Evolutionary conservation across 1,140 invertebrate genomes (phyloP).

Genomic region (Stegodyphus dumicola): DNA sequence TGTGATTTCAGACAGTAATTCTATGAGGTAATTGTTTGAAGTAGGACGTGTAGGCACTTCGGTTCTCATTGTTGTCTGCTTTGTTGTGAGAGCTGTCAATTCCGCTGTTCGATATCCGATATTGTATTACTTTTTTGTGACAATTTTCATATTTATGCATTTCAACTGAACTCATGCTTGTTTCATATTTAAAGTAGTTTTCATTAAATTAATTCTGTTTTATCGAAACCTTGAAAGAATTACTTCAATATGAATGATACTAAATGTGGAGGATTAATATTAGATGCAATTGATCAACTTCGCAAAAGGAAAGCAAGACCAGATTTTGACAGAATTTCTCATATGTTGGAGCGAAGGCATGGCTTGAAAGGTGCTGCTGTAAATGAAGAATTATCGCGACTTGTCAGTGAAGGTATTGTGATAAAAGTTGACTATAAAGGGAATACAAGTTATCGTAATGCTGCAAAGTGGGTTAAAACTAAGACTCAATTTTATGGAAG

Average conservation of each 20-base stretch:
- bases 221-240: too few relatives aligned
- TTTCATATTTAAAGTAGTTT: too few relatives aligned
- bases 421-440: slow-evolving; percentile 89
- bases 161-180: too few relatives aligned
- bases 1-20: too few relatives aligned
- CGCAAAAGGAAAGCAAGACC: slow-evolving; percentile 83
- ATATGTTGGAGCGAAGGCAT: slow-evolving; percentile 80
- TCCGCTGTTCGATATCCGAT: too few relatives aligned
- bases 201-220: too few relatives aligned
- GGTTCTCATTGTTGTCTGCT: too few relatives aligned
- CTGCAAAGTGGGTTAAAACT: slow-evolving; percentile 73
- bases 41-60: too few relatives aligned
- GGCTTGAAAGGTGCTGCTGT: slow-evolving; percentile 79
- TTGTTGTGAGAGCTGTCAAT: too few relatives aligned
- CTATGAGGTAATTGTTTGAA: too few relatives aligned
- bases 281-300: slow-evolving; percentile 86
- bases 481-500: slow-evolving; percentile 56
- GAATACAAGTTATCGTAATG: slow-evolving; percentile 84
- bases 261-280: slow-evolving; percentile 78
- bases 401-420: slow-evolving; percentile 81
- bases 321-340: slow-evolving; percentile 83
- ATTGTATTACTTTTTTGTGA: too few relatives aligned
- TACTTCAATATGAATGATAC: slow-evolving; percentile 20
- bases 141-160: too few relatives aligned
- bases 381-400: slow-evolving; percentile 78